phyloP scores from a whole-genome alignment of 2,888 invertebrate species.

The Psococerastis gibbosa region DNA sequence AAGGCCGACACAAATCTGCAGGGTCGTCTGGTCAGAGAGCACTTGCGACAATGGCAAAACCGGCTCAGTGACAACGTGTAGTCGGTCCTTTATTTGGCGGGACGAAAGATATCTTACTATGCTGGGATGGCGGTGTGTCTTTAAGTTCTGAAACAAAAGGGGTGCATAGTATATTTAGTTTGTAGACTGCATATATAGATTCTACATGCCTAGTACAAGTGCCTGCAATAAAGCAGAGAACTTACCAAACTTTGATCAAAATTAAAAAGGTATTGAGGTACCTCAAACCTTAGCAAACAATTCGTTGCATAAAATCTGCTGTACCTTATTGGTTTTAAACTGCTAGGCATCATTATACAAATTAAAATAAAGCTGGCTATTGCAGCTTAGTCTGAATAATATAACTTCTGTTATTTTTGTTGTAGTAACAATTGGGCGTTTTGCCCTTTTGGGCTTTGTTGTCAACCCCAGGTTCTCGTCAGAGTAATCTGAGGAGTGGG shows the following conservation, averaged over 20 bases:
- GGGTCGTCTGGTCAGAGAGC: conserved; percentile 42
- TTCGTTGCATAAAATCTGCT: too few species aligned
- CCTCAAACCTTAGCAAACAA: too few species aligned
- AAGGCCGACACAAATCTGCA: conserved; percentile 71
- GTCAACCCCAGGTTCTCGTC: too few species aligned
- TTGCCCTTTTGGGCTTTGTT: too few species aligned
- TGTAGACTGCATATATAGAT: neutral
- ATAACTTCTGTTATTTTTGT: too few species aligned
- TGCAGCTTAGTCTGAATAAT: too few species aligned
- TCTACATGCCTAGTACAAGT: neutral
- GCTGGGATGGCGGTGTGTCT: conserved; percentile 70
- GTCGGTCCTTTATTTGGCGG: conserved; percentile 56
- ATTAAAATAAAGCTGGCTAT: too few species aligned
- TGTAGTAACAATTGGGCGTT: too few species aligned
- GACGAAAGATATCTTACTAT: conserved; percentile 66
- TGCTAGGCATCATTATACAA: too few species aligned
- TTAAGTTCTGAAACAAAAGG: conserved; percentile 46
- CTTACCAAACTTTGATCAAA: neutral
- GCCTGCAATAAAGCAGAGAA: neutral
- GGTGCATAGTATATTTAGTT: too few species aligned
- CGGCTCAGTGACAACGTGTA: conserved; percentile 64
- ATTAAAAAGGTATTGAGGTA: too few species aligned
- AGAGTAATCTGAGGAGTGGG: too few species aligned
- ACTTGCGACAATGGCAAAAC: conserved; percentile 53
- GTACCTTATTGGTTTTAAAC: neutral